Evolutionary conservation across 1,140 invertebrate species (phyloP).

Genomic region (Aphidius gifuensis): DNA sequence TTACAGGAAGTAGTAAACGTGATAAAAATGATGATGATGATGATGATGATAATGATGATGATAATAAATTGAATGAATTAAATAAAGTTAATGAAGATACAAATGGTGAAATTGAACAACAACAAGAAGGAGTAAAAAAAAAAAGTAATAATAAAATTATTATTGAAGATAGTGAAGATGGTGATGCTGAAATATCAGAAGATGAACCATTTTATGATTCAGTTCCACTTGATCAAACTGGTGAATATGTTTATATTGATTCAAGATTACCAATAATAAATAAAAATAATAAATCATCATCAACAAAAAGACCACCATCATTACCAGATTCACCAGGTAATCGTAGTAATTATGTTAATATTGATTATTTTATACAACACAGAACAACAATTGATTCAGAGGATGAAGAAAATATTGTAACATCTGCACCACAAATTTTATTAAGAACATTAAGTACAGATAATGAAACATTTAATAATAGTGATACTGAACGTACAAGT

Average conservation of each 20-base stretch:
- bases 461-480: slow-evolving; percentile 51
- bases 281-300: slow-evolving; percentile 25
- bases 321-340: slow-evolving; percentile 72
- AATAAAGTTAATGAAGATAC: neutral
- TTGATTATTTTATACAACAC: slow-evolving; percentile 81
- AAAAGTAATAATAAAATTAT: no score
- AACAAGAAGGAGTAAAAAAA: no score
- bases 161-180: slow-evolving; percentile 48
- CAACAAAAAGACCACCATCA: slow-evolving; percentile 46
- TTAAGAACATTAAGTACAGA: slow-evolving; percentile 50
- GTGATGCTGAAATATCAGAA: slow-evolving; percentile 56
- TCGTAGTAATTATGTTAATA: slow-evolving; percentile 84
- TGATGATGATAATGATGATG: slow-evolving; percentile 33
- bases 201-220: slow-evolving; percentile 81
- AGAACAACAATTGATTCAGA: slow-evolving; percentile 51
- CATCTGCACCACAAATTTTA: slow-evolving; percentile 49
- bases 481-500: slow-evolving; percentile 52
- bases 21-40: slow-evolving; percentile 47
- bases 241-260: slow-evolving; percentile 75
- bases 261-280: slow-evolving; percentile 56
- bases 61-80: slow-evolving; percentile 38
- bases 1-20: slow-evolving; percentile 61
- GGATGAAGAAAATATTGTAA: slow-evolving; percentile 45
- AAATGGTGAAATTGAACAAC: no score
- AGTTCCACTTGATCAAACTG: slow-evolving; percentile 74